These are phyloP conservation scores for Brachypalpus laphriformis DNA, from an alignment of 2,888 invertebrate genomes.

Conservation along the genomic window DNA sequence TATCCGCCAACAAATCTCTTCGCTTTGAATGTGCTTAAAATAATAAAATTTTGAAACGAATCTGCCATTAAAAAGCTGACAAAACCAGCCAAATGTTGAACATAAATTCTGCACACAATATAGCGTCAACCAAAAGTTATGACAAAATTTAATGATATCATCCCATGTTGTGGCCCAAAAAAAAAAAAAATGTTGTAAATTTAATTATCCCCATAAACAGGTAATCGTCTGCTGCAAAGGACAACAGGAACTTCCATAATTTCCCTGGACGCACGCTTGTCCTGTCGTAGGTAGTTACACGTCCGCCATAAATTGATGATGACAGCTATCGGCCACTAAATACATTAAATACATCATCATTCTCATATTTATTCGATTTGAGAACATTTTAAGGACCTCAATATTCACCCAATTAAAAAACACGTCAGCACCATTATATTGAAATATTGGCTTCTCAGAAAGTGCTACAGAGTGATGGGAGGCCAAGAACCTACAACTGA, in stretches of 20 bases:
- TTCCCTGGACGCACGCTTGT: background rate
- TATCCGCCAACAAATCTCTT: background rate
- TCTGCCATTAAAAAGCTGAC: conserved; percentile 24
- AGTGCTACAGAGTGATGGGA: background rate
- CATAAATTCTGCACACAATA: conserved; percentile 36
- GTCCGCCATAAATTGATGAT: conserved; percentile 22
- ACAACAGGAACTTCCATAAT: background rate
- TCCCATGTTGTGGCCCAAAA: background rate
- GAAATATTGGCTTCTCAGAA: conserved; percentile 7
- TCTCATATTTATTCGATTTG: conserved; percentile 10
- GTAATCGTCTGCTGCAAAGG: background rate
- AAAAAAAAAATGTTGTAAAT: conserved; percentile 3
- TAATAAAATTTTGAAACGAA: conserved; percentile 29
- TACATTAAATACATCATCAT: conserved; percentile 15
- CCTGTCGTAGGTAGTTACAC: background rate
- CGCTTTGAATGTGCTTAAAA: background rate
- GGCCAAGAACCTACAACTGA: background rate
- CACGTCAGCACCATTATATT: conserved; percentile 1
- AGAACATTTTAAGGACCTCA: conserved; percentile 9
- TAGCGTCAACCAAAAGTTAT: conserved; percentile 7
- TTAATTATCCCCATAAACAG: conserved; percentile 34
- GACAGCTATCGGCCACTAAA: conserved; percentile 8
- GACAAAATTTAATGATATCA: conserved; percentile 20
- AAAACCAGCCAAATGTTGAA: conserved; percentile 16
- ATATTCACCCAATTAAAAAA: conserved; percentile 34